phyloP scores from a whole-genome alignment of 2,888 invertebrate genomes.

The Cheilosia vulpina region DNA sequence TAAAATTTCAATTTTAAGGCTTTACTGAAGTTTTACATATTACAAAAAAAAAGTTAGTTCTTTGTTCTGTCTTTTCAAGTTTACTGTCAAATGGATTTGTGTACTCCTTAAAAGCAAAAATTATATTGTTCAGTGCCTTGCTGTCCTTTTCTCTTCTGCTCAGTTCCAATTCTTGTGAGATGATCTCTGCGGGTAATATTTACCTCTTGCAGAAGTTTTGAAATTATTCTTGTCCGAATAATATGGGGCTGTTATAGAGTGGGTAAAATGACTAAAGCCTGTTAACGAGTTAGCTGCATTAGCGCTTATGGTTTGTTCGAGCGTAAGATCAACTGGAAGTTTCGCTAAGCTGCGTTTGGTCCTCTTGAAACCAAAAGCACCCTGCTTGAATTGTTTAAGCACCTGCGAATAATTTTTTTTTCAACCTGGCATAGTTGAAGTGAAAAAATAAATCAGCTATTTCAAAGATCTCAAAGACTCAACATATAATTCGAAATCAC shows the following conservation, averaged over 20 bases:
- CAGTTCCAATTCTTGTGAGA: background rate
- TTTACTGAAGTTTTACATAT: background rate
- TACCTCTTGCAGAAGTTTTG: no score
- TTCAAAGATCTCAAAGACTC: constrained; percentile 12
- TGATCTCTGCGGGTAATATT: background rate
- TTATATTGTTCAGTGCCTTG: background rate
- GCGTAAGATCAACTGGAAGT: background rate
- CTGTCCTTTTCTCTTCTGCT: constrained; percentile 9
- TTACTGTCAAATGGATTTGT: background rate
- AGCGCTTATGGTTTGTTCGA: constrained; percentile 1
- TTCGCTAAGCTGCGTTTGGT: background rate
- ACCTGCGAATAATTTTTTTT: background rate
- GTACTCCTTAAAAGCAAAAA: background rate
- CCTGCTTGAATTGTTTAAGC: constrained; percentile 16
- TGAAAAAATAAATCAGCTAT: constrained; percentile 1
- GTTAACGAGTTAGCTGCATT: constrained; percentile 5
- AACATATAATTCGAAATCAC: constrained; percentile 9
- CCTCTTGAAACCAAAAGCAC: constrained; percentile 10
- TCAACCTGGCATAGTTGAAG: constrained; percentile 10
- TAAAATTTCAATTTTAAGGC: constrained; percentile 9
- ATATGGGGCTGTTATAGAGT: constrained; percentile 3
- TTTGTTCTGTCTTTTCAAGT: background rate
- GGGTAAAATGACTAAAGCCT: constrained; percentile 4
- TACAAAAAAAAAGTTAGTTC: background rate
- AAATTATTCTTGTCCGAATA: background rate